phyloP scores from a whole-genome alignment of 2,113 vertebrate species.

The Coptodon bakossiorum region DNA sequence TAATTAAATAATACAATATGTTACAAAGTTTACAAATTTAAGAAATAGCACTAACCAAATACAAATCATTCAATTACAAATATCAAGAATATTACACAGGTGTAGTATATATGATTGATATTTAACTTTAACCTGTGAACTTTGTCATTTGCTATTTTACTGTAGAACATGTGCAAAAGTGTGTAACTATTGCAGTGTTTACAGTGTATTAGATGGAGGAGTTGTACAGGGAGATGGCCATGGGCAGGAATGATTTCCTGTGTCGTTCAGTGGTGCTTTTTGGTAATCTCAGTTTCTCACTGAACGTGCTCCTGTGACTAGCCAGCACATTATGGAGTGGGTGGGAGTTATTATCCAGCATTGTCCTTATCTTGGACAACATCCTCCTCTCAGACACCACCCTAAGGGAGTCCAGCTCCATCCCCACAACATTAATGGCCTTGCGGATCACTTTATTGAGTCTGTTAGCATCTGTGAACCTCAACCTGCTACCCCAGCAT shows the following conservation, averaged over 20 bases:
- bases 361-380: not conserved
- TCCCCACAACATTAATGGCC: not conserved
- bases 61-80: not conserved
- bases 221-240: not conserved
- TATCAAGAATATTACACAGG: not conserved
- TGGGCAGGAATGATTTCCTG: not conserved
- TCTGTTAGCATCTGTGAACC: not conserved
- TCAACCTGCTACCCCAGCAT: not conserved
- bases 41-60: not conserved
- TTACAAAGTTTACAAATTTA: not conserved
- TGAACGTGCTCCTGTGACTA: not conserved
- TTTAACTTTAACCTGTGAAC: not conserved
- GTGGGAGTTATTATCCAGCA: not conserved
- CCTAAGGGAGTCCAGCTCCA: not conserved
- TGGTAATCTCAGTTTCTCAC: not conserved
- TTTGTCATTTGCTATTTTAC: too few species aligned
- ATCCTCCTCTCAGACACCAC: not conserved
- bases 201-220: not conserved
- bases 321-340: not conserved
- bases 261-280: not conserved
- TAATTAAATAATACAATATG: rapidly evolving
- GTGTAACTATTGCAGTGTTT: not conserved
- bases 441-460: not conserved
- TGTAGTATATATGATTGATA: not conserved
- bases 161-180: too few species aligned